These are phyloP conservation scores for Labia minor DNA, from an alignment of 2,888 invertebrate genomes.

Conservation along the genomic window DNA sequence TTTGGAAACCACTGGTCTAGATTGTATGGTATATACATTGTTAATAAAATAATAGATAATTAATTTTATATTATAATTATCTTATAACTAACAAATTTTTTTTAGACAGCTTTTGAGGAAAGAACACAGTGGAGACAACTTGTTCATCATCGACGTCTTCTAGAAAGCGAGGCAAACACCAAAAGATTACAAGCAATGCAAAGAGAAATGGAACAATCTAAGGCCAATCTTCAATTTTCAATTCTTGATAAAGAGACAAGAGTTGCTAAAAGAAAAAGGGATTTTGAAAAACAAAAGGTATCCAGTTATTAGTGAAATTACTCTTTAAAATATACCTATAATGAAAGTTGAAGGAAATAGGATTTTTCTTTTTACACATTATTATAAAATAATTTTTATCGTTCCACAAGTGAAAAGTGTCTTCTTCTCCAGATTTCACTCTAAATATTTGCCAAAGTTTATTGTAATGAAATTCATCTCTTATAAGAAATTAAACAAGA, in stretches of 20 bases:
- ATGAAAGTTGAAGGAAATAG: too few species aligned
- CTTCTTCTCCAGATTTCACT: too few species aligned
- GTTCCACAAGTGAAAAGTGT: neutral
- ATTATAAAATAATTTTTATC: neutral
- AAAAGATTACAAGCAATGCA: conserved; percentile 31
- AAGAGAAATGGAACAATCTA: conserved; percentile 30
- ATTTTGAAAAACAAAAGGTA: conserved; percentile 31
- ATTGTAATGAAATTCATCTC: too few species aligned
- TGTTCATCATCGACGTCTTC: conserved; percentile 30
- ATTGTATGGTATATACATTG: too few species aligned
- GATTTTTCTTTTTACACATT: neutral
- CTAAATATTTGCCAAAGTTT: too few species aligned
- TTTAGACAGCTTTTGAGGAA: conserved; percentile 28
- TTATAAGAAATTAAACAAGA: too few species aligned
- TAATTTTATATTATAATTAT: too few species aligned
- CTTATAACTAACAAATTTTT: too few species aligned
- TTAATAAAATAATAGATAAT: too few species aligned
- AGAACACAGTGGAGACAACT: conserved; percentile 31
- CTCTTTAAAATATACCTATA: too few species aligned
- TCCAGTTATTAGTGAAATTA: conserved; percentile 24
- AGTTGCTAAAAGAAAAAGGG: conserved; percentile 30
- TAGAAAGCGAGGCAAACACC: conserved; percentile 31
- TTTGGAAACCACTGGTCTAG: too few species aligned
- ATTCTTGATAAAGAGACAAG: conserved; percentile 30
- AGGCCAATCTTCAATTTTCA: conserved; percentile 30